Evolutionary conservation across 2,888 invertebrate genomes (phyloP).

Genomic region (Apotomis capreana): DNA sequence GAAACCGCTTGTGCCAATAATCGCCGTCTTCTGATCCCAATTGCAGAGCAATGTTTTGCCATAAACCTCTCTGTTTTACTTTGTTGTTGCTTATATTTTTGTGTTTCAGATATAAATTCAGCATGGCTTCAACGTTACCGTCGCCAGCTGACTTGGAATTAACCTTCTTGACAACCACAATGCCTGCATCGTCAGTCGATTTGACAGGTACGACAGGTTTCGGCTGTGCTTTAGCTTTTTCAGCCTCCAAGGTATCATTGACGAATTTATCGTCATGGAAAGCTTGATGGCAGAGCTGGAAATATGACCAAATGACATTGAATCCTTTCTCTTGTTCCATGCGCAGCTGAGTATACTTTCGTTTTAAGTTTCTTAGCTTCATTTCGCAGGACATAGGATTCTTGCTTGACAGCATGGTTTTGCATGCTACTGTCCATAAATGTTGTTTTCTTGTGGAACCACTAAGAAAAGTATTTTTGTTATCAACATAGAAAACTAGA

Average conservation of each 20-base stretch:
- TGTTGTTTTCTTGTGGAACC: constrained; percentile 64
- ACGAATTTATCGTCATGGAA: constrained; percentile 63
- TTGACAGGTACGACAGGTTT: constrained; percentile 18
- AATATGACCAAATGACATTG: constrained; percentile 60
- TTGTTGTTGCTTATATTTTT: constrained; percentile 62
- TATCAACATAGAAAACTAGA: constrained; percentile 72
- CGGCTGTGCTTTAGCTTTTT: constrained; percentile 8
- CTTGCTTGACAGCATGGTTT: constrained; percentile 69
- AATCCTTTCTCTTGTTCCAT: constrained; percentile 57
- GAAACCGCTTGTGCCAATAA: constrained; percentile 73
- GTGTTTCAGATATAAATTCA: constrained; percentile 66
- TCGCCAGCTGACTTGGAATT: constrained; percentile 52
- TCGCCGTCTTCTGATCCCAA: constrained; percentile 68
- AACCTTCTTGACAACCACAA: constrained; percentile 56
- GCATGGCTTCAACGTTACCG: constrained; percentile 66
- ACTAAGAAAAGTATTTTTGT: constrained; percentile 67
- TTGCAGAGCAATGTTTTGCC: constrained; percentile 71
- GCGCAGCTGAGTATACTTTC: constrained; percentile 59
- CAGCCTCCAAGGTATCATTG: constrained; percentile 41
- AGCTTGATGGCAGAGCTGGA: constrained; percentile 66
- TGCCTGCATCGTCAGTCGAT: constrained; percentile 48
- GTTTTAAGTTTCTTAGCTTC: constrained; percentile 60
- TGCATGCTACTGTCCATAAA: constrained; percentile 74
- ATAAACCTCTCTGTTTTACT: constrained; percentile 63
- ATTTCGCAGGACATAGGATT: constrained; percentile 62